Evolutionary conservation across 2,797 vertebrate genomes (phyloP).

Genomic region (Cichlasoma orientale): DNA sequence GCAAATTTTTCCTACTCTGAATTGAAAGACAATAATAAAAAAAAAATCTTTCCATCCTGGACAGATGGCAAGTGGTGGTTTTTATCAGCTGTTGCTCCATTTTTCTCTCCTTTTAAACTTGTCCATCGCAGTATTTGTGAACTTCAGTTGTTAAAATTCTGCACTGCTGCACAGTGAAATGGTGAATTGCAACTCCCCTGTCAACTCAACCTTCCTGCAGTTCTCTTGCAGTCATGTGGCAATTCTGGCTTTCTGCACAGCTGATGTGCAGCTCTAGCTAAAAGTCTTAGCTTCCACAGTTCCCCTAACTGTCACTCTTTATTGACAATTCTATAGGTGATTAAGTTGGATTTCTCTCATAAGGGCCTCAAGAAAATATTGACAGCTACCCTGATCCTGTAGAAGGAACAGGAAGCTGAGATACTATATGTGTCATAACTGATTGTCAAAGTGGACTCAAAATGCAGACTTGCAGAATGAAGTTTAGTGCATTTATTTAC

Average conservation of each 20-base stretch:
- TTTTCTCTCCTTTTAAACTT: not conserved
- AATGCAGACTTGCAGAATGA: too few species aligned
- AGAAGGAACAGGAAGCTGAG: too few species aligned
- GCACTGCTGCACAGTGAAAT: not conserved
- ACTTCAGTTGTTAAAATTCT: not conserved
- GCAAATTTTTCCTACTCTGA: not conserved
- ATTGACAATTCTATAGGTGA: not conserved
- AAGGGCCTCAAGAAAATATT: too few species aligned
- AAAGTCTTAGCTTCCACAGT: too few species aligned
- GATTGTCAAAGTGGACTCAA: too few species aligned
- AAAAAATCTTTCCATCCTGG: not conserved
- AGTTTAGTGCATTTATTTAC: too few species aligned
- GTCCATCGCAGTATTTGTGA: not conserved
- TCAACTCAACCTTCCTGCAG: not conserved
- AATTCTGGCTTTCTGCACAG: too few species aligned
- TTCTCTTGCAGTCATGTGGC: not conserved
- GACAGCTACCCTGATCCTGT: too few species aligned
- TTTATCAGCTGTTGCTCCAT: not conserved
- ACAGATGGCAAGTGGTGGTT: not conserved
- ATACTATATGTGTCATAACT: too few species aligned
- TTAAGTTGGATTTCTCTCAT: too few species aligned
- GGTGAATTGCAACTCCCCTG: not conserved
- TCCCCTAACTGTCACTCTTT: not conserved
- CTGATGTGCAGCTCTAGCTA: not conserved
- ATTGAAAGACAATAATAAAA: not conserved